These are phyloP conservation scores for Danaus chrysippus DNA, from an alignment of 2,888 invertebrate species.

Conservation along the genomic window DNA sequence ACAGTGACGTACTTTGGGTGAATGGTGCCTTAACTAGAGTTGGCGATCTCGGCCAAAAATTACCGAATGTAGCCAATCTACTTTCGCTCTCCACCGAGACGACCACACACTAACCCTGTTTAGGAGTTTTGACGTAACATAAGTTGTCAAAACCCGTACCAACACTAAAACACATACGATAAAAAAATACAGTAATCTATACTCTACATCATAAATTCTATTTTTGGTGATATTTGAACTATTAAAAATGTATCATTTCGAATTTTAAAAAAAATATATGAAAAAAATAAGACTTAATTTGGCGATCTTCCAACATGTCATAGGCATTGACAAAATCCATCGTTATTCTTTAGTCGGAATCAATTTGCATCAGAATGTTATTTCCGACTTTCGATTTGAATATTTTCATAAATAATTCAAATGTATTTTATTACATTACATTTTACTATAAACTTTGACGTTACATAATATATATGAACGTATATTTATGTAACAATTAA, in stretches of 20 bases:
- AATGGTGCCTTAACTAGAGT: constrained; percentile 34
- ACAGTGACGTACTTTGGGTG: constrained; percentile 31
- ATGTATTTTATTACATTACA: constrained; percentile 6
- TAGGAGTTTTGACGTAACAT: constrained; percentile 16
- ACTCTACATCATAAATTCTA: background rate
- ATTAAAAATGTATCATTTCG: background rate
- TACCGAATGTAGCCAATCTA: constrained; percentile 49
- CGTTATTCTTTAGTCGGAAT: constrained; percentile 28
- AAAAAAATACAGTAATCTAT: background rate
- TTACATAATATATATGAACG: background rate
- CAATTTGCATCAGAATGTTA: constrained; percentile 24
- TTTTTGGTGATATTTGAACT: background rate
- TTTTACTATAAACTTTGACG: background rate
- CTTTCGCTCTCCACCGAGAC: constrained; percentile 57
- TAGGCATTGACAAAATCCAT: constrained; percentile 34
- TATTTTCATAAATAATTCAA: constrained; percentile 10
- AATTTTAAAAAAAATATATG: constrained; percentile 10
- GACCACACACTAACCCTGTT: constrained; percentile 44
- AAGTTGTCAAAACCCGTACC: background rate
- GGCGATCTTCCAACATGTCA: constrained; percentile 36
- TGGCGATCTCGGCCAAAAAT: constrained; percentile 40
- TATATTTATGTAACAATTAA: background rate
- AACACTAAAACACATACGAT: background rate
- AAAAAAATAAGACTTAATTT: constrained; percentile 29
- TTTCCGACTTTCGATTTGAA: constrained; percentile 20